Base-by-base conservation (phyloP, 2,888 invertebrate genomes). In the Pterostichus niger region DNA sequence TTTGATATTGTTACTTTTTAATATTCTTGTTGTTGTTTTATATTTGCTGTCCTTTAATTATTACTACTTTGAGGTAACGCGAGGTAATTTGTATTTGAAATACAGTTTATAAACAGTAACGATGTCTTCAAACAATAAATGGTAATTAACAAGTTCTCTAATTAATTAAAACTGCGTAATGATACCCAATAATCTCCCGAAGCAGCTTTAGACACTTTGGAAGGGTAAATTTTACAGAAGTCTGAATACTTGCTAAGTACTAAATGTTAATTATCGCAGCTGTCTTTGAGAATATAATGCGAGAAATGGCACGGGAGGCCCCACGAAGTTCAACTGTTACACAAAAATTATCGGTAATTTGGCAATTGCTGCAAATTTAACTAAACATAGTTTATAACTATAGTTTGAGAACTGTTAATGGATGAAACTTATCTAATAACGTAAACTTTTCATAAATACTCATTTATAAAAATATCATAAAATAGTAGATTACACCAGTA, bases 171-270 rank as follows among this genome's bases (percentile, higher is more conserved):
- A 6, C 5, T 49, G 11, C 49, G 49, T n/a, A 49, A 49, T 49
- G 49, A 49, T 49, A 11, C 49, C 5, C 13, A 49, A 49, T 49
- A 49, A 49, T 49, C 9, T 6, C 40, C 40, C 7, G 49, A 49
- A n/a, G 49, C 49, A 49, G 10, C 49, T 49, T n/a, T 49, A 11
- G 49, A 49, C 40, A 40, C 7, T 40, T 6, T 40, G 9, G 40
- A 40, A 40, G 40, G 7, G 40, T 6, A 6, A 5, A n/a, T 49
- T 4, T 49, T 5, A n/a, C n/a, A n/a, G 2, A 40, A 40, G 40
- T 7, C 40, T 40, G 49, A 49, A 49, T 49, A 49, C 13, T 49
- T 49, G 49, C n/a, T 49, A 49, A 49, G n/a, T 49, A 49, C 49
- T n/a, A 49, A 49, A 6, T 49, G 49, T 49, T 49, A 49, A 49